phyloP scores from a whole-genome alignment of 2,888 invertebrate species.

The Hymenopus coronatus region DNA sequence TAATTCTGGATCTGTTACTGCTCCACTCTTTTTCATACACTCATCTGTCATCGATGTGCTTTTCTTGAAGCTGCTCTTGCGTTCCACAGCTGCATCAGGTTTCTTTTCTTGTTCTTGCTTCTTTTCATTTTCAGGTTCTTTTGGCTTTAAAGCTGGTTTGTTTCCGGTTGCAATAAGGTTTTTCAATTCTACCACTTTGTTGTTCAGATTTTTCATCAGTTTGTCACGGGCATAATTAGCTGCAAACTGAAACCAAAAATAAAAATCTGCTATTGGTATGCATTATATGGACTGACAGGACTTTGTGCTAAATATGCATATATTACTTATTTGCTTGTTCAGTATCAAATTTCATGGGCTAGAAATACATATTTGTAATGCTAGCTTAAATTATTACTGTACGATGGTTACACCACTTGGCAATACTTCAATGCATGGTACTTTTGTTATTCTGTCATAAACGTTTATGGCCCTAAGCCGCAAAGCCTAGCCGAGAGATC shows the following conservation, averaged over 20 bases:
- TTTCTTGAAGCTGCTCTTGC: slow-evolving; percentile 66
- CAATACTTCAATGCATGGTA: too few relatives aligned
- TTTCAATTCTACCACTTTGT: slow-evolving; percentile 72
- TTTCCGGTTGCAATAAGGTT: slow-evolving; percentile 56
- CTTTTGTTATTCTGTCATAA: too few relatives aligned
- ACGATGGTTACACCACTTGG: too few relatives aligned
- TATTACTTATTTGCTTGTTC: too few relatives aligned
- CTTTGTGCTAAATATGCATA: neutral
- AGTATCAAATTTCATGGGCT: too few relatives aligned
- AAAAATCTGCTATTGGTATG: neutral
- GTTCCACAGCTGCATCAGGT: slow-evolving; percentile 48
- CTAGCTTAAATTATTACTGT: too few relatives aligned
- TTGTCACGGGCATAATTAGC: slow-evolving; percentile 90
- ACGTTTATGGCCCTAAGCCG: too few relatives aligned
- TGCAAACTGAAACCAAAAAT: slow-evolving; percentile 59
- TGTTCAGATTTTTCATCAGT: slow-evolving; percentile 74
- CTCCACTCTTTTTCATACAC: slow-evolving; percentile 48
- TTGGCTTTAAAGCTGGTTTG: neutral
- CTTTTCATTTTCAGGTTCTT: slow-evolving; percentile 7
- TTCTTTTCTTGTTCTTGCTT: slow-evolving; percentile 45
- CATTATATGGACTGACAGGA: too few relatives aligned
- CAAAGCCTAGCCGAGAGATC: too few relatives aligned
- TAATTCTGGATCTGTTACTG: slow-evolving; percentile 67
- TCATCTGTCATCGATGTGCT: slow-evolving; percentile 51
- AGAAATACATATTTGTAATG: too few relatives aligned